phyloP scores from a whole-genome alignment of 2,888 invertebrate genomes.

The Gerosis bhagava region DNA sequence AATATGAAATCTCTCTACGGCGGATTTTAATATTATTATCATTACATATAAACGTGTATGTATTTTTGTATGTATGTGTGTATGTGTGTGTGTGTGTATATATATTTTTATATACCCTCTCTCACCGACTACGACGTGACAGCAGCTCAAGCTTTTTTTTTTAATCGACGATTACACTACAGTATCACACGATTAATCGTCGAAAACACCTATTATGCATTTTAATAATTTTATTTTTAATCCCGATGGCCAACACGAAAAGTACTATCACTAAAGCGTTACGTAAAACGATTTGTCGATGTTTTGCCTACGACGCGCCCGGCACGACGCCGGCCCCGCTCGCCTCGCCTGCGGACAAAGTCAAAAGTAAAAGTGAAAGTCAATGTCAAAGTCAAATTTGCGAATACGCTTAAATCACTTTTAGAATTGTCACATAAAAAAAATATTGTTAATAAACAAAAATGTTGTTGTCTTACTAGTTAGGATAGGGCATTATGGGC shows the following conservation, averaged over 20 bases:
- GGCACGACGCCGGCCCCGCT: slow-evolving; percentile 50
- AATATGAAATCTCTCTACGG: too few species aligned
- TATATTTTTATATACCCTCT: too few species aligned
- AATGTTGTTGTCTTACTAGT: too few species aligned
- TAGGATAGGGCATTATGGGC: too few species aligned
- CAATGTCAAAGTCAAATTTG: too few species aligned
- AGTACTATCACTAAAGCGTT: slow-evolving; percentile 65
- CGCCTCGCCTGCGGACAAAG: slow-evolving; percentile 55
- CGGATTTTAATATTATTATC: too few species aligned
- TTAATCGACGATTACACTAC: slow-evolving; percentile 73
- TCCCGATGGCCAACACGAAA: slow-evolving; percentile 69
- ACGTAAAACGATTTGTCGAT: slow-evolving; percentile 48
- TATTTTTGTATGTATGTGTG: too few species aligned
- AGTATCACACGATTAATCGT: slow-evolving; percentile 75
- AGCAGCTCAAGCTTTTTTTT: slow-evolving; percentile 77
- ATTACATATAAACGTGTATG: too few species aligned
- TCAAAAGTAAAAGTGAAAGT: too few species aligned
- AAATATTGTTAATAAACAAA: too few species aligned
- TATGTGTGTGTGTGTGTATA: too few species aligned
- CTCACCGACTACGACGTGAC: slow-evolving; percentile 74
- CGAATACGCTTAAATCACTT: slow-evolving; percentile 18
- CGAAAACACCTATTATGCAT: slow-evolving; percentile 74
- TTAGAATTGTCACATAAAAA: neutral
- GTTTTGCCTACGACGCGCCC: slow-evolving; percentile 53
- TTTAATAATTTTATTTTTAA: too few species aligned